Base-by-base conservation (phyloP, 2,797 vertebrate genomes). In the Ambastaia sidthimunki region DNA sequence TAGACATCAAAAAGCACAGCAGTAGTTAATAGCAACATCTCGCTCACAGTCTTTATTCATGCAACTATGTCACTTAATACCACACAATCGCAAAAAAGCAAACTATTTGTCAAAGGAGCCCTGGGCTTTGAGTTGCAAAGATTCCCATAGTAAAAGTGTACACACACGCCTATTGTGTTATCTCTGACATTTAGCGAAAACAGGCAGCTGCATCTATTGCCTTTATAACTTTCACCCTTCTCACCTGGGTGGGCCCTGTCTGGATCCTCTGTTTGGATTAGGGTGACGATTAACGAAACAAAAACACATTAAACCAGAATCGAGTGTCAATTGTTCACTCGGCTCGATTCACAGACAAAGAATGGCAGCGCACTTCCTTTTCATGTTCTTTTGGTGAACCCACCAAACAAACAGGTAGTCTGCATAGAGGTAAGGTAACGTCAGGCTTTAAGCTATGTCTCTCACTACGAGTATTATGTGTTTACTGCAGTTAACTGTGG, bases 281-380 rank as follows among this genome's bases (percentile, higher is more conserved):
- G 65, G 52, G 72, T 54, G 67, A 83, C 79, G 81, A 89, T 88
- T 87, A 88, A 76, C 18, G 80, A 90, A 86, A 84, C 78, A 84
- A 86, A 85, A 86, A 81, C 66, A 62, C 15, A 44, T 81, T 86
- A 87, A 78, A 84, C 82, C 80, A 77, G 55, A 80, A 85, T 88
- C 84, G 89, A 86, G 25, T 74, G 74, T 73, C 68, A 73, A 82
- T 85, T 86, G 76, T 86, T 85, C 85, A 41, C 41, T 87, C 19
- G 15, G 63, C 85, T 84, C 84, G 85, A 86, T 88, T 82, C 86
- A 88, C 91, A 89, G 84, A 83, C 69, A 90, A 77, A 90, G 88
- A 89, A 89, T 72, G 85, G 90, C 91, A 82, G 88, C 88, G 90
- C 89, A 89, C 80, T 92, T 93, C 86, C 87, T 91, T 78, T 83